These are phyloP conservation scores for Caenorhabditis sp. DNA, from an alignment of 2,888 invertebrate genomes.

Conservation along the genomic window DNA sequence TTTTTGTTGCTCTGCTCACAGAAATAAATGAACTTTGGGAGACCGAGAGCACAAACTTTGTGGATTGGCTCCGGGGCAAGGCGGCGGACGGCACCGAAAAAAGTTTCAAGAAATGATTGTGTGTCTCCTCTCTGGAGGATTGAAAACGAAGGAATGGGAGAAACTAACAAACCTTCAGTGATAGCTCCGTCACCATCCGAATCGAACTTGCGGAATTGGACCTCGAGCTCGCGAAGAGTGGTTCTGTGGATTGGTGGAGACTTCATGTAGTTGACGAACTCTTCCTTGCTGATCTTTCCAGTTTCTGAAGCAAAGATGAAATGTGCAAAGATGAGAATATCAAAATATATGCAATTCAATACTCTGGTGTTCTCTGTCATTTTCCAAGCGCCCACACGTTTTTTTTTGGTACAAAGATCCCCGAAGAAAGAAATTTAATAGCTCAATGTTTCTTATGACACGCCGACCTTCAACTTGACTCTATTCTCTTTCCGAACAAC, in stretches of 20 bases:
- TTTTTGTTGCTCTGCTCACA: conserved; percentile 34
- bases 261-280: conserved; percentile 81
- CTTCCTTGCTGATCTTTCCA: conserved; percentile 82
- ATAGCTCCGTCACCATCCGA: conserved; percentile 80
- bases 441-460: conserved; percentile 22
- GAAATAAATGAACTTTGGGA: conserved; percentile 64
- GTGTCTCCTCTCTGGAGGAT: conserved; percentile 45
- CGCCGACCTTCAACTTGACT: conserved; percentile 1
- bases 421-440: conserved; percentile 40
- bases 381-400: conserved; percentile 39
- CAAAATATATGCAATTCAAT: conserved; percentile 24
- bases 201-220: conserved; percentile 78
- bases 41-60: conserved; percentile 52
- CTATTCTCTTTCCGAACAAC: conserved; percentile 5
- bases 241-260: conserved; percentile 79
- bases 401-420: conserved; percentile 25
- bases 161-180: conserved; percentile 75
- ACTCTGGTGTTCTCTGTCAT: conserved; percentile 27
- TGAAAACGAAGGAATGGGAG: conserved; percentile 15
- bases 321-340: conserved; percentile 3
- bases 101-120: conserved; percentile 62
- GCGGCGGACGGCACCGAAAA: conserved; percentile 38
- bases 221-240: conserved; percentile 79
- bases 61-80: conserved; percentile 30
- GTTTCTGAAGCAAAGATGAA: conserved; percentile 74